Conservation (phyloP, 2,888 invertebrate species). For the Mythimna albipuncta region DNA sequence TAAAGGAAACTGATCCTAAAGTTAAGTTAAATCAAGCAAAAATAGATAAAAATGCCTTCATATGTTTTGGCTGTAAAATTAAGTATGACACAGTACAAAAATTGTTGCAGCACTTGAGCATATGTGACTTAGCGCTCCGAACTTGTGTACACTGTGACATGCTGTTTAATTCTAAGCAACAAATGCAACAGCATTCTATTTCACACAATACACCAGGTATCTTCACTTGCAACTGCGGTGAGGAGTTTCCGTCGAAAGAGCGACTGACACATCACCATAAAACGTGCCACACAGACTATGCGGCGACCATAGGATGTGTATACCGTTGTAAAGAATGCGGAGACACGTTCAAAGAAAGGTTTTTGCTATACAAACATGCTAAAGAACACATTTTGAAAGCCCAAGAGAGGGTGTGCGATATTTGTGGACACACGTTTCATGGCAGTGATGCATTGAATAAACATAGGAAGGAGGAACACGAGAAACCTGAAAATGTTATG, state of each 20-base stretch:
- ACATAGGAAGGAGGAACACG: slow-evolving; percentile 80
- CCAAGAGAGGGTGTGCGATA: slow-evolving; percentile 80
- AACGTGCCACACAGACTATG: slow-evolving; percentile 77
- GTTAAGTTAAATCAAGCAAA: slow-evolving; percentile 56
- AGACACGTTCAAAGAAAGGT: slow-evolving; percentile 79
- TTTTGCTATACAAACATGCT: slow-evolving; percentile 82
- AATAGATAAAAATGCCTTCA: slow-evolving; percentile 68
- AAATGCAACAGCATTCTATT: slow-evolving; percentile 81
- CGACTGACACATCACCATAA: slow-evolving; percentile 78
- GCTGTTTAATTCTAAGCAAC: slow-evolving; percentile 82
- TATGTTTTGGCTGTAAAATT: slow-evolving; percentile 83
- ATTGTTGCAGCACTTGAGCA: slow-evolving; percentile 81
- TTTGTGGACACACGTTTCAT: slow-evolving; percentile 80
- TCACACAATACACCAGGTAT: slow-evolving; percentile 71
- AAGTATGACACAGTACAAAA: slow-evolving; percentile 79
- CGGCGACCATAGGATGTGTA: slow-evolving; percentile 73
- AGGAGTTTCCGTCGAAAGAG: slow-evolving; percentile 77
- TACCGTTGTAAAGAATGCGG: slow-evolving; percentile 86
- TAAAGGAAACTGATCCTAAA: slow-evolving; percentile 78
- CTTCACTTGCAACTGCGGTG: slow-evolving; percentile 79
- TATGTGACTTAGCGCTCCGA: slow-evolving; percentile 80
- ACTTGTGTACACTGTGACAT: slow-evolving; percentile 82
- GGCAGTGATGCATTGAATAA: slow-evolving; percentile 76
- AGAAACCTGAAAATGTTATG: slow-evolving; percentile 68
- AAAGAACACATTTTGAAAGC: slow-evolving; percentile 80